Evolutionary conservation across 2,888 invertebrate genomes (phyloP).

Genomic region (Thecophora atra): DNA sequence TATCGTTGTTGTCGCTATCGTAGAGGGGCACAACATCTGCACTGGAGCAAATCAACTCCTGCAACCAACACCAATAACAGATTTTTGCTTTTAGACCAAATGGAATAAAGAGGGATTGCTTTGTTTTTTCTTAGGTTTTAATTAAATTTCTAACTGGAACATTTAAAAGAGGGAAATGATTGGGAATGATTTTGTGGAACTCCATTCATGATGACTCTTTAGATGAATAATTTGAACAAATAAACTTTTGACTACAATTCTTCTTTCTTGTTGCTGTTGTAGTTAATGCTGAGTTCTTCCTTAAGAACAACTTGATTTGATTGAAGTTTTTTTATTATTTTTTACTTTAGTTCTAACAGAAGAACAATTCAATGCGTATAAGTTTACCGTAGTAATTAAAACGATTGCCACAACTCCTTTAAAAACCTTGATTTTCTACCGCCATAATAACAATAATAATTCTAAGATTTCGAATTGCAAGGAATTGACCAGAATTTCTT

Average conservation of each 20-base stretch:
- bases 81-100: slow-evolving; percentile 58
- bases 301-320: neutral
- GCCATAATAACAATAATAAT: neutral
- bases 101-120: neutral
- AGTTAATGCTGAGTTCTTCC: neutral
- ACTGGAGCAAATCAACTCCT: slow-evolving; percentile 74
- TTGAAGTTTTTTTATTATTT: neutral
- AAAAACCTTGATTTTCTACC: neutral
- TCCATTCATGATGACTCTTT: slow-evolving; percentile 9
- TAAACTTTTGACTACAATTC: neutral
- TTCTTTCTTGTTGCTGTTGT: neutral
- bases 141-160: neutral
- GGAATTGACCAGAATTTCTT: no score
- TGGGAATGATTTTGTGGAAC: slow-evolving; percentile 1
- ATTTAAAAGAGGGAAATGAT: neutral
- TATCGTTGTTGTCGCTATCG: slow-evolving; percentile 56
- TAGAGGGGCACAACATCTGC: slow-evolving; percentile 69
- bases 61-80: slow-evolving; percentile 72
- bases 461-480: no score
- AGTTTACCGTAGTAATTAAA: slow-evolving; percentile 9
- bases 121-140: slow-evolving; percentile 1
- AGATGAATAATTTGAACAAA: slow-evolving; percentile 3
- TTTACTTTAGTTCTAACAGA: neutral
- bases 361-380: neutral
- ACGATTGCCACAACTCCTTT: slow-evolving; percentile 2